phyloP scores from a whole-genome alignment of 2,888 invertebrate genomes.

The Cantharis rustica region DNA sequence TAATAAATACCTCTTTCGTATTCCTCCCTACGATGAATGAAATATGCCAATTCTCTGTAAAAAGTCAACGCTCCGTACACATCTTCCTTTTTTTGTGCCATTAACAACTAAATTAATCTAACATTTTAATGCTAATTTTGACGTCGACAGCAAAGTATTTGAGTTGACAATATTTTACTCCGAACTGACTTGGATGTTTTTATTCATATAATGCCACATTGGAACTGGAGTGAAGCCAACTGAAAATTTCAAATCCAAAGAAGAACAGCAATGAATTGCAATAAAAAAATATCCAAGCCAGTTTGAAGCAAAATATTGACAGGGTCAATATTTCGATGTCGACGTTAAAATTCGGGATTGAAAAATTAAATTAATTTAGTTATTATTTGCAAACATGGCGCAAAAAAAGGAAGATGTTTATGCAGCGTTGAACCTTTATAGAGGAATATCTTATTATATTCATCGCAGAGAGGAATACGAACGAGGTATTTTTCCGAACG shows the following conservation, averaged over 20 bases:
- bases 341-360: neutral
- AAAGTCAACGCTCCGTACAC: constrained; percentile 46
- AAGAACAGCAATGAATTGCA: no score
- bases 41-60: constrained; percentile 50
- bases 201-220: no score
- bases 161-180: neutral
- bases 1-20: constrained; percentile 45
- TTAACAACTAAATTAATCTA: neutral
- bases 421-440: constrained; percentile 45
- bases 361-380: neutral
- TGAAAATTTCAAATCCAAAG: no score
- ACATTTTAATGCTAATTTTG: neutral
- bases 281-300: neutral
- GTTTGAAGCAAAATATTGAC: neutral
- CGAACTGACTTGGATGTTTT: neutral
- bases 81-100: constrained; percentile 40
- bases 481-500: constrained; percentile 36
- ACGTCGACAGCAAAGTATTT: neutral
- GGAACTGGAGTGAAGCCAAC: no score
- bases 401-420: constrained; percentile 45
- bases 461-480: constrained; percentile 50
- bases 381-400: neutral
- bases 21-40: constrained; percentile 47
- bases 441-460: constrained; percentile 50
- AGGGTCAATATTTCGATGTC: neutral